phyloP scores from a whole-genome alignment of 1,140 invertebrate species.

The Euglossa dilemma region DNA sequence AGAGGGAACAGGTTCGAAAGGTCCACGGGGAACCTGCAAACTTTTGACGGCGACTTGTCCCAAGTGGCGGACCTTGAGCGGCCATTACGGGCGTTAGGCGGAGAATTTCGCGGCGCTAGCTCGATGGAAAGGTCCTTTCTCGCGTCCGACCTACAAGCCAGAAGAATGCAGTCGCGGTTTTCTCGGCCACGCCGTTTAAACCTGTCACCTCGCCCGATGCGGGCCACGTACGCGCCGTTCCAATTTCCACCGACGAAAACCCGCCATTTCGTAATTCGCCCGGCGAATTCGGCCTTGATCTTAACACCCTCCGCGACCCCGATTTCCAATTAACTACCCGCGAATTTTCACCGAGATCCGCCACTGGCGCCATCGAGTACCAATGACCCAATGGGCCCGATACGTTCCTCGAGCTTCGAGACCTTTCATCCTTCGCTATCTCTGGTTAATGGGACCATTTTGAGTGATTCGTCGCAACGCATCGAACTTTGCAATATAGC shows the following conservation, averaged over 20 bases:
- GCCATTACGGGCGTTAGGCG: neutral
- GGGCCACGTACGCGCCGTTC: conserved; percentile 20
- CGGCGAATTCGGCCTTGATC: conserved; percentile 57
- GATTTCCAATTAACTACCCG: neutral
- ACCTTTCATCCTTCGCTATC: too few species aligned
- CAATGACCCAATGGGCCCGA: neutral
- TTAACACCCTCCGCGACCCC: conserved; percentile 28
- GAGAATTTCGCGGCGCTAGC: conserved; percentile 1
- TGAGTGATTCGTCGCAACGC: too few species aligned
- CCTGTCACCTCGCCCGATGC: neutral
- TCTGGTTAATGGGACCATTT: neutral
- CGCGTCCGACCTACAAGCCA: conserved; percentile 6
- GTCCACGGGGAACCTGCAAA: too few species aligned
- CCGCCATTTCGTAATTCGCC: conserved; percentile 40
- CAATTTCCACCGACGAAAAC: conserved; percentile 37
- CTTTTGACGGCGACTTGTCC: neutral
- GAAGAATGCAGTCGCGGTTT: conserved; percentile 26
- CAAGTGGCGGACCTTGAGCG: neutral
- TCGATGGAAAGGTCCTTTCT: neutral
- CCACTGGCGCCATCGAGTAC: too few species aligned
- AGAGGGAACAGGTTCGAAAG: too few species aligned
- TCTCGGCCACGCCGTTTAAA: conserved; percentile 6
- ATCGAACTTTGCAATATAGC: too few species aligned
- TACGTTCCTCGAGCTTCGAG: too few species aligned
- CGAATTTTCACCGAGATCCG: neutral